These are phyloP conservation scores for Orchesellides sinensis DNA, from an alignment of 2,888 invertebrate genomes.

Conservation along the genomic window DNA sequence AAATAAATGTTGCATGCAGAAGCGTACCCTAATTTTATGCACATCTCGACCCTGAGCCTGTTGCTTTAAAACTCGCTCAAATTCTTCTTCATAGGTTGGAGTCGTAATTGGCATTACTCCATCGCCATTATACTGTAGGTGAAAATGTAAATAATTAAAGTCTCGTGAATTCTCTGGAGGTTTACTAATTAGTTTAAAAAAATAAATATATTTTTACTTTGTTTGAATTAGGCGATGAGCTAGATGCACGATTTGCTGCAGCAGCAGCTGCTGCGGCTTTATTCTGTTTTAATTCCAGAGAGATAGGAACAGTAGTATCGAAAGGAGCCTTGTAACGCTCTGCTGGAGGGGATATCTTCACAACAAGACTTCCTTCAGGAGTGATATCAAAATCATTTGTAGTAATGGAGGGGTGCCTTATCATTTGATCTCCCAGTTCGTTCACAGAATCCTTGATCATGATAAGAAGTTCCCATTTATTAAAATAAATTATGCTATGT, in stretches of 20 bases:
- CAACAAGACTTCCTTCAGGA: slow-evolving; percentile 85
- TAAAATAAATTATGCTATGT: too few relatives aligned
- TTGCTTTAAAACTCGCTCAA: slow-evolving; percentile 80
- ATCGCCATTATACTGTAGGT: slow-evolving; percentile 76
- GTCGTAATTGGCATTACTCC: slow-evolving; percentile 79
- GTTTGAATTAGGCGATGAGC: not conserved
- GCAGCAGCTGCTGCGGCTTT: not conserved
- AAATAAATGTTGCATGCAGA: not conserved
- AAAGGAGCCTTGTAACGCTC: slow-evolving; percentile 72
- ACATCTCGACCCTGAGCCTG: slow-evolving; percentile 81
- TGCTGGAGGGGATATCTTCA: slow-evolving; percentile 80
- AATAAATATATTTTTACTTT: not conserved
- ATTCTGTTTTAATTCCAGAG: slow-evolving; percentile 39
- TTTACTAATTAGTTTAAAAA: not conserved
- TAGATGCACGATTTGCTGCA: slow-evolving; percentile 4
- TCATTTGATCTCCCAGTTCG: slow-evolving; percentile 90
- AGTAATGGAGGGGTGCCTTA: slow-evolving; percentile 93
- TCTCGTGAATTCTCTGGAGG: not conserved
- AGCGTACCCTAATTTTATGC: slow-evolving; percentile 79
- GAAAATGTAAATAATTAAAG: not conserved
- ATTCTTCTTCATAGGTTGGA: slow-evolving; percentile 80
- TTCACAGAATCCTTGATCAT: slow-evolving; percentile 85
- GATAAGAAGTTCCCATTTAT: too few relatives aligned
- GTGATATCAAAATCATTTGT: slow-evolving; percentile 96
- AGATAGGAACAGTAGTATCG: slow-evolving; percentile 65